These are phyloP conservation scores for Microplitis deprimator DNA, from an alignment of 2,888 invertebrate species.

Conservation along the genomic window DNA sequence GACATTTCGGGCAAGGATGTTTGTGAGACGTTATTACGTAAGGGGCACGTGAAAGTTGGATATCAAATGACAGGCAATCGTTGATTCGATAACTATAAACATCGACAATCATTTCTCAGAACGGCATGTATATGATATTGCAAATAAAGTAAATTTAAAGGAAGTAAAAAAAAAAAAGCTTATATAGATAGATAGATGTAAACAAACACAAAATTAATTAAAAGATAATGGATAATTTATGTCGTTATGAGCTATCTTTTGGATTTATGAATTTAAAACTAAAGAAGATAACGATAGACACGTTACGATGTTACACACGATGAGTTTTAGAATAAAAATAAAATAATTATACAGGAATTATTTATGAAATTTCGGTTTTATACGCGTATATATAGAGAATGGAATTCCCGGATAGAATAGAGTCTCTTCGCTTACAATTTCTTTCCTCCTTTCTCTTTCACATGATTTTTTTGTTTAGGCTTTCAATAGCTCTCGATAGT, in stretches of 20 bases:
- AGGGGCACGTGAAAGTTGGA: constrained; percentile 32
- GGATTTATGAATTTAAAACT: background rate
- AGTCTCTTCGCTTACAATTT: constrained; percentile 52
- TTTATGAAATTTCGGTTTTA: constrained; percentile 63
- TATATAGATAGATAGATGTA: no score
- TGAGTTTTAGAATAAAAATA: constrained; percentile 39
- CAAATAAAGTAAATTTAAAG: background rate
- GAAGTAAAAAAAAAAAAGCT: no score
- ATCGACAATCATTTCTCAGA: background rate
- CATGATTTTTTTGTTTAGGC: constrained; percentile 8
- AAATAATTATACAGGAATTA: constrained; percentile 47
- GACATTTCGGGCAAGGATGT: constrained; percentile 33
- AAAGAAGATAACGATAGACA: background rate
- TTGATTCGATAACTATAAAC: constrained; percentile 10
- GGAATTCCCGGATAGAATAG: constrained; percentile 50
- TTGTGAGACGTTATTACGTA: constrained; percentile 15
- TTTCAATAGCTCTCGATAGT: constrained; percentile 5
- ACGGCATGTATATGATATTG: background rate
- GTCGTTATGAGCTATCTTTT: background rate
- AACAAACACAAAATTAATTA: constrained; percentile 6
- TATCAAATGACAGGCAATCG: constrained; percentile 17
- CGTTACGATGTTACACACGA: constrained; percentile 46
- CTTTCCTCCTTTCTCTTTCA: constrained; percentile 43
- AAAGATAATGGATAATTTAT: constrained; percentile 6
- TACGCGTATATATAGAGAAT: constrained; percentile 29